Percentiles rank a stretch among this genome's conserved stretches.
These are phyloP conservation scores for Dendrocincla tyrannina DNA, from an alignment of 2,797 vertebrate genomes.

Conservation along the genomic window DNA sequence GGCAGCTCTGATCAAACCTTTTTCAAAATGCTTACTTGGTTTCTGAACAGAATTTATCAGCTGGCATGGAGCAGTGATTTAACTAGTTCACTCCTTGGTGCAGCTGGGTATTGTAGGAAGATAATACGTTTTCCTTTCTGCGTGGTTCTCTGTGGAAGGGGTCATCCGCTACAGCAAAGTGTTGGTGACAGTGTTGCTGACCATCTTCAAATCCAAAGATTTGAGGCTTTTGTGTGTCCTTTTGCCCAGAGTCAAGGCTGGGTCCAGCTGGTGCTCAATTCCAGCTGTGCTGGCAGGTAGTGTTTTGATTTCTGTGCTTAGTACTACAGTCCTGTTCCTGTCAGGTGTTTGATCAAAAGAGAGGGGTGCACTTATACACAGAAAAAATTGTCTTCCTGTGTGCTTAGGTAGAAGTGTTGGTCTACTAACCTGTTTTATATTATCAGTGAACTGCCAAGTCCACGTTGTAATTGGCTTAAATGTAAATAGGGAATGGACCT, in stretches of 20 bases:
- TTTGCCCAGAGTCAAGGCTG: background rate
- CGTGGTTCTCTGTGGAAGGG: background rate
- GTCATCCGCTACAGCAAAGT: background rate
- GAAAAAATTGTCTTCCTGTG: background rate
- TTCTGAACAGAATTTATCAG: background rate
- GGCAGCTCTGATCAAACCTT: constrained; percentile 16
- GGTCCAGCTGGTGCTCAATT: background rate
- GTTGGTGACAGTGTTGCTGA: background rate
- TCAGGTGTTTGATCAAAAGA: background rate
- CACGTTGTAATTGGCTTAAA: background rate
- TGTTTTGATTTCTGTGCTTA: background rate
- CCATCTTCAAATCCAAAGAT: background rate
- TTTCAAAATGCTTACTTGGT: constrained; percentile 7
- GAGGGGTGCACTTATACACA: background rate
- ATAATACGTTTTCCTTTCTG: background rate
- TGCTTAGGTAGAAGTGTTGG: background rate
- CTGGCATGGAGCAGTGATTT: background rate
- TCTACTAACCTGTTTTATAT: background rate
- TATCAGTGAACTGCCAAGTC: background rate
- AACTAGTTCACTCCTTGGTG: background rate
- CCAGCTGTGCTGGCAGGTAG: background rate
- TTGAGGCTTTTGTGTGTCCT: background rate
- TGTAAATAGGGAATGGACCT: background rate
- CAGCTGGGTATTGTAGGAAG: background rate
- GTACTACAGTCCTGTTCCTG: background rate